Conservation (phyloP, 2,888 invertebrate species). For the Dendrolimus houi region DNA sequence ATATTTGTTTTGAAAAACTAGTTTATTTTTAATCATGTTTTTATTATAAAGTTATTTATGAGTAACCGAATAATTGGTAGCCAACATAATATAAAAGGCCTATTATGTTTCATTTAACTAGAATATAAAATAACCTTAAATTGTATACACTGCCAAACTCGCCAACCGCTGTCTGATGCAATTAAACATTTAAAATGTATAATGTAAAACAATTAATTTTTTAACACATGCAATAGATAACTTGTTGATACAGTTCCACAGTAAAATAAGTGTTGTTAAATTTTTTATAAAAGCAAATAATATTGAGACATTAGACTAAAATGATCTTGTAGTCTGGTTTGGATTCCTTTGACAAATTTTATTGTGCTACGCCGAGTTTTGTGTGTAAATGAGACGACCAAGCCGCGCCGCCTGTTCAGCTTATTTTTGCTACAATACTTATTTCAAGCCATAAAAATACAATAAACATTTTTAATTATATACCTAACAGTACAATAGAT, state of each 20-base stretch:
- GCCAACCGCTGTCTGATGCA: constrained; percentile 66
- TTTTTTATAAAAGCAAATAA: constrained; percentile 71
- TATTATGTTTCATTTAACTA: constrained; percentile 44
- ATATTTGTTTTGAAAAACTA: constrained; percentile 14
- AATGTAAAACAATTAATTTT: constrained; percentile 30
- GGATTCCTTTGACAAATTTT: constrained; percentile 69
- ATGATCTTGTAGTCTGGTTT: constrained; percentile 77
- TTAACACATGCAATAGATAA: constrained; percentile 59
- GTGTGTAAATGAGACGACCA: constrained; percentile 17
- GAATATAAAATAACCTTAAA: constrained; percentile 31
- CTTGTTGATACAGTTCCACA: constrained; percentile 70
- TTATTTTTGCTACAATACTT: constrained; percentile 69
- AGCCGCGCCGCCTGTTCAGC: constrained; percentile 51
- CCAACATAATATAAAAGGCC: constrained; percentile 61
- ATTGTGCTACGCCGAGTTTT: constrained; percentile 49
- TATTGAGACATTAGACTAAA: constrained; percentile 51
- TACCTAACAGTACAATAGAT: constrained; percentile 56
- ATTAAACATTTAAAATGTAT: constrained; percentile 21
- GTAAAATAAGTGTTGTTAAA: constrained; percentile 74
- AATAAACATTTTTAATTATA: constrained; percentile 40
- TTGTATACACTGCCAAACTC: constrained; percentile 63
- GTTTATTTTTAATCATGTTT: constrained; percentile 49
- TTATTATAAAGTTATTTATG: constrained; percentile 28
- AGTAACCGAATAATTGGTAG: constrained; percentile 67
- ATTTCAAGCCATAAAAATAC: constrained; percentile 47